Conservation (phyloP, 2,797 vertebrate genomes). For the Rhinophrynus dorsalis region DNA sequence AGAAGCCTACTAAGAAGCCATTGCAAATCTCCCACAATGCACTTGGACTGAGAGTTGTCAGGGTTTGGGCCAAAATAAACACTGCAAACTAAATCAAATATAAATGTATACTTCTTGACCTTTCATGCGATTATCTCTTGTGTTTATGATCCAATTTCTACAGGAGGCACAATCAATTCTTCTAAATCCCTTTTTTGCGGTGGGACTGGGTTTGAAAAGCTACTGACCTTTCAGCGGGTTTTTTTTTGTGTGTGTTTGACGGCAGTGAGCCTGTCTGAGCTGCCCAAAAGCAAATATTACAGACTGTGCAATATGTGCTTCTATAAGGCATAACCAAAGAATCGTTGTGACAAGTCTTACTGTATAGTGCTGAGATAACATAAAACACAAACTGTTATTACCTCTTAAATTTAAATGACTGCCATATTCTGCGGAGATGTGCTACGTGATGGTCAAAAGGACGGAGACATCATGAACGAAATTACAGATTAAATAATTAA, state of each 20-base stretch:
- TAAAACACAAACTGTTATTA: too few species aligned
- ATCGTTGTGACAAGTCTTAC: too few species aligned
- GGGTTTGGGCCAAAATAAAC: conserved; percentile 17
- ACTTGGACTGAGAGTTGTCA: neutral
- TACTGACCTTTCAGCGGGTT: conserved; percentile 8
- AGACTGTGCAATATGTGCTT: neutral
- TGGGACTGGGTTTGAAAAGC: neutral
- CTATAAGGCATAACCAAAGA: too few species aligned
- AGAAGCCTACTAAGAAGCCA: neutral
- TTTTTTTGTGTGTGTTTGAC: conserved; percentile 13
- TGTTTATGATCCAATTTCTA: conserved; percentile 9
- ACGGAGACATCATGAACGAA: too few species aligned
- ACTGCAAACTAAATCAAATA: conserved; percentile 16
- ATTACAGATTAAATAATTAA: too few species aligned
- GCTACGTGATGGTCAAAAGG: too few species aligned
- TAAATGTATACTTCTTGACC: conserved; percentile 34
- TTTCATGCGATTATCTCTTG: conserved; percentile 11
- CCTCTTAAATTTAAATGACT: too few species aligned
- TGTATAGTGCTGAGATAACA: too few species aligned
- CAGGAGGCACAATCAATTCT: neutral
- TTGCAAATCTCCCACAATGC: neutral
- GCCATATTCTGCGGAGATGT: too few species aligned
- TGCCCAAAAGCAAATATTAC: neutral
- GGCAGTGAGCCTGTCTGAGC: conserved; percentile 7
- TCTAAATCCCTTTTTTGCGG: conserved; percentile 13